Conservation (phyloP, 1,140 invertebrate species). For the Hyles vespertilio region DNA sequence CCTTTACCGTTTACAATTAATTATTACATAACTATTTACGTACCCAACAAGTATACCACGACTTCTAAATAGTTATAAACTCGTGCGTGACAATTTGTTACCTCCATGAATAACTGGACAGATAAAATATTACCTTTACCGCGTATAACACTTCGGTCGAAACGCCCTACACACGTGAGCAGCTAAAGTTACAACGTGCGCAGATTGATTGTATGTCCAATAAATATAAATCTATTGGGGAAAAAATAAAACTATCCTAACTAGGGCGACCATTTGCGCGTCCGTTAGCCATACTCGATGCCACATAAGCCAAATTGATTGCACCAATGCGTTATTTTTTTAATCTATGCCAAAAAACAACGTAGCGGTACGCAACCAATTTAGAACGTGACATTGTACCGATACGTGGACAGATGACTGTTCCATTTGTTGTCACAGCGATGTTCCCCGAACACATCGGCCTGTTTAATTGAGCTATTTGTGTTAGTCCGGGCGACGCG, state of each 20-base stretch:
- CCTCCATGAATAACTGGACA: too few relatives aligned
- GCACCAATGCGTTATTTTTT: conserved; percentile 41
- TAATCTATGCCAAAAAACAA: conserved; percentile 38
- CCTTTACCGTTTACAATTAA: too few relatives aligned
- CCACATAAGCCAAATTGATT: conserved; percentile 39
- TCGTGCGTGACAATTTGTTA: too few relatives aligned
- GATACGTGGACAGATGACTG: conserved; percentile 52
- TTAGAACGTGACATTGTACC: conserved; percentile 47
- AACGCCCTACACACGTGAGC: too few relatives aligned
- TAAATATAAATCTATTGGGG: not conserved
- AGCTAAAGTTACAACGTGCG: too few relatives aligned
- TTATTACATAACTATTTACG: too few relatives aligned
- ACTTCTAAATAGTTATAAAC: too few relatives aligned
- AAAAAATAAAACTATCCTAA: conserved; percentile 2
- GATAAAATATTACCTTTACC: too few relatives aligned
- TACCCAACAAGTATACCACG: too few relatives aligned
- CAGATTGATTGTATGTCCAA: conserved; percentile 2
- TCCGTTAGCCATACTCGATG: conserved; percentile 4
- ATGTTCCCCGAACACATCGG: conserved; percentile 40
- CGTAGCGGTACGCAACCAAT: conserved; percentile 43
- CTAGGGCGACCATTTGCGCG: not conserved
- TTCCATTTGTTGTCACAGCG: conserved; percentile 52
- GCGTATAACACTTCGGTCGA: too few relatives aligned
- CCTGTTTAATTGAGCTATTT: conserved; percentile 67
- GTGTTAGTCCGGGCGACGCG: conserved; percentile 35